These are phyloP conservation scores for Mimachlamys varia DNA, from an alignment of 2,888 invertebrate species.

Conservation along the genomic window DNA sequence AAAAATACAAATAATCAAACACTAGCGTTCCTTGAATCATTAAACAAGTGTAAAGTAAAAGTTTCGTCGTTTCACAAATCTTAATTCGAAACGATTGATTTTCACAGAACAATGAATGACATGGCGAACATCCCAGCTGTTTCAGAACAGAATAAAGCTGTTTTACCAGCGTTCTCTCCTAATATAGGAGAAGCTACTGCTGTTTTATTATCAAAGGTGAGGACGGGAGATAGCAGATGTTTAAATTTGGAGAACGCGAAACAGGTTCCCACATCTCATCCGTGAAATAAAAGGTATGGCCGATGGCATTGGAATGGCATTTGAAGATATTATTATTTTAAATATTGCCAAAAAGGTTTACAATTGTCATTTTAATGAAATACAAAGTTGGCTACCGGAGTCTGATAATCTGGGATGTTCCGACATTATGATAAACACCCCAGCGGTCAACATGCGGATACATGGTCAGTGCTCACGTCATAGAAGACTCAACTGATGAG, in stretches of 20 bases:
- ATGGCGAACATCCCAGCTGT: background rate
- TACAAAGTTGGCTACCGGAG: background rate
- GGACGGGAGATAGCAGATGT: conserved; percentile 51
- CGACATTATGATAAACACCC: conserved; percentile 55
- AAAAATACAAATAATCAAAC: no score
- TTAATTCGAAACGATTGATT: no score
- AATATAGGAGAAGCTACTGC: conserved; percentile 46
- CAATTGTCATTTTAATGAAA: conserved; percentile 40
- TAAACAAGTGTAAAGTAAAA: no score
- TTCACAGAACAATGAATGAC: background rate
- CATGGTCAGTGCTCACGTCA: conserved; percentile 53
- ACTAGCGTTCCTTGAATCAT: no score
- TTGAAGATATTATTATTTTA: conserved; percentile 55
- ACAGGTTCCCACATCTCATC: conserved; percentile 56
- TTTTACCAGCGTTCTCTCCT: conserved; percentile 47
- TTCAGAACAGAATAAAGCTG: conserved; percentile 46
- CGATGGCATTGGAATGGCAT: conserved; percentile 56
- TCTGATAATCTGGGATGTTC: conserved; percentile 55
- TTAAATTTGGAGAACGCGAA: conserved; percentile 46
- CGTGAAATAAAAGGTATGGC: conserved; percentile 58
- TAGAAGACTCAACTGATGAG: conserved; percentile 47
- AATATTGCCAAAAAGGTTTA: conserved; percentile 54
- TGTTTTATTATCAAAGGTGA: conserved; percentile 46
- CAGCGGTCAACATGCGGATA: conserved; percentile 53
- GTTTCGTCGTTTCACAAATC: no score